Conservation (phyloP, 2,888 invertebrate genomes). For the Diarsia dahlii region DNA sequence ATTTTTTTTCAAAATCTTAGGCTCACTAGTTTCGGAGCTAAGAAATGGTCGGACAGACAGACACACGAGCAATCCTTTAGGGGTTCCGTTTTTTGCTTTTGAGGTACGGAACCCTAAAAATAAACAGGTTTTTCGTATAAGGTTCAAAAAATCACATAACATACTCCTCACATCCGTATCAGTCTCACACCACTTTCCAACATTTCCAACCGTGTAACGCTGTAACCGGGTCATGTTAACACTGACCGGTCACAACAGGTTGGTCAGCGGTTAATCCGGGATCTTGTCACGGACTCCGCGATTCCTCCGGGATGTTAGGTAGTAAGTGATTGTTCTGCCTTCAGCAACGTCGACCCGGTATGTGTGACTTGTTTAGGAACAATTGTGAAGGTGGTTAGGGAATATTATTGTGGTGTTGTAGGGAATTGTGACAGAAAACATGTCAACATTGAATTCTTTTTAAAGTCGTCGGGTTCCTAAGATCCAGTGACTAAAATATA, state of each 20-base stretch:
- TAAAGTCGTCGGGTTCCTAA: background rate
- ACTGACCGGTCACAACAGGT: slow-evolving; percentile 43
- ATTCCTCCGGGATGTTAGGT: slow-evolving; percentile 43
- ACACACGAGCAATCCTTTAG: too few species aligned
- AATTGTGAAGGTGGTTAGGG: background rate
- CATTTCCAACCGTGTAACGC: slow-evolving; percentile 26
- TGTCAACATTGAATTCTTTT: background rate
- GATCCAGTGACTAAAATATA: background rate
- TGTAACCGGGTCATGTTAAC: slow-evolving; percentile 50
- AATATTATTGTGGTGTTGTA: background rate
- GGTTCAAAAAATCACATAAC: too few species aligned
- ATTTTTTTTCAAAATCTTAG: too few species aligned
- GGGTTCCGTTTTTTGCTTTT: too few species aligned
- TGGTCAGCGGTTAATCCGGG: slow-evolving; percentile 41
- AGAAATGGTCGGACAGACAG: too few species aligned
- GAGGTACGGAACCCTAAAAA: too few species aligned
- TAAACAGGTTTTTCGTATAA: background rate
- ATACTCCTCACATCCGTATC: background rate
- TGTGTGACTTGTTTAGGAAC: background rate
- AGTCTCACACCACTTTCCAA: slow-evolving; percentile 1
- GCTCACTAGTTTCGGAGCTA: too few species aligned
- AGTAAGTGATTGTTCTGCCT: slow-evolving; percentile 39
- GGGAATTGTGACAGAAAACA: background rate
- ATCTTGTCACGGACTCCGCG: slow-evolving; percentile 23
- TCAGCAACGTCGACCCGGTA: background rate